Conservation (phyloP, 2,797 vertebrate species). For the Mus caroli region DNA sequence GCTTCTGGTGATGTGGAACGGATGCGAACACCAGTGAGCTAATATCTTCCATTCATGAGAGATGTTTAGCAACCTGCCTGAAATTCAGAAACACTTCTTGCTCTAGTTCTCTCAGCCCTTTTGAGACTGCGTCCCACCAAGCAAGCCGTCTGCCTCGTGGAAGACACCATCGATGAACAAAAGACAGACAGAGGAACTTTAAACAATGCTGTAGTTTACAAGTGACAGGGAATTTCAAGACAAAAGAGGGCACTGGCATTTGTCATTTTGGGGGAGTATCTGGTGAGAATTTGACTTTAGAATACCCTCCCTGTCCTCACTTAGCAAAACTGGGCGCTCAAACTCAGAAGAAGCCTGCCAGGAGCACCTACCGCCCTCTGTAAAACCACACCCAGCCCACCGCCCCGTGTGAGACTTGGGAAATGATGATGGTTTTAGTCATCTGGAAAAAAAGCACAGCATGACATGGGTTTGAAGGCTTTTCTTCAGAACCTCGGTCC, state of each 20-base stretch:
- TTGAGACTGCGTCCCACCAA: neutral
- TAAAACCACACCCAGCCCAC: constrained; percentile 65
- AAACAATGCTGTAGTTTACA: neutral
- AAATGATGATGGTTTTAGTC: constrained; percentile 79
- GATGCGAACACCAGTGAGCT: neutral
- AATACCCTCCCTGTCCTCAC: neutral
- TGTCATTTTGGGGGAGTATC: constrained; percentile 29
- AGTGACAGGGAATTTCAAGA: constrained; percentile 2
- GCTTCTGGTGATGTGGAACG: neutral
- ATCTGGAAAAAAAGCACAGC: constrained; percentile 84
- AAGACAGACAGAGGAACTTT: neutral
- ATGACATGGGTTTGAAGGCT: constrained; percentile 62
- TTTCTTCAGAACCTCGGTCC: constrained; percentile 67
- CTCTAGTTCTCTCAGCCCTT: neutral
- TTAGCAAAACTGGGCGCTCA: neutral
- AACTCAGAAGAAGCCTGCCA: constrained; percentile 59
- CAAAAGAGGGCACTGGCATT: neutral
- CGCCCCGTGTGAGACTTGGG: constrained; percentile 64
- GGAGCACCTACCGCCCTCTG: constrained; percentile 59
- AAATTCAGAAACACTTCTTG: constrained; percentile 30
- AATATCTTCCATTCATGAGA: constrained; percentile 11
- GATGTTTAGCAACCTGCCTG: neutral
- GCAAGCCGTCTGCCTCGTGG: constrained; percentile 26
- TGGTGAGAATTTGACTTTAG: neutral
- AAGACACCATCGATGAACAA: neutral